phyloP scores from a whole-genome alignment of 2,797 vertebrate species.

The Ciconia nigra region DNA sequence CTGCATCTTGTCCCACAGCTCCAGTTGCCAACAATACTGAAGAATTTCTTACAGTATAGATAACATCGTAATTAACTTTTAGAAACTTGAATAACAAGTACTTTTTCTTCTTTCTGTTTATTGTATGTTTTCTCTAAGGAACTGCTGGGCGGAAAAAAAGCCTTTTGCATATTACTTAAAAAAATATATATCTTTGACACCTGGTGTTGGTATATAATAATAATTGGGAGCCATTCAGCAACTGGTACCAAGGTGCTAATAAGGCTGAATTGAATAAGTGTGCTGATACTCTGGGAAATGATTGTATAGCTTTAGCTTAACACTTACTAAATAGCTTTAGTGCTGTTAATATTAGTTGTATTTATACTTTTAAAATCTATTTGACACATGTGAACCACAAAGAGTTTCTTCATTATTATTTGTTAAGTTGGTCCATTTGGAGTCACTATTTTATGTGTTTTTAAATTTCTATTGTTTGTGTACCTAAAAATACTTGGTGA shows the following conservation, averaged over 20 bases:
- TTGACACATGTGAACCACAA: background rate
- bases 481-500: background rate
- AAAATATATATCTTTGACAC: background rate
- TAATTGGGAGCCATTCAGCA: constrained; percentile 39
- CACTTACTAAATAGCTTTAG: background rate
- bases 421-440: constrained; percentile 26
- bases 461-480: background rate
- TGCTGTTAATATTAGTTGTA: background rate
- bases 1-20: constrained; percentile 88
- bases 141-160: constrained; percentile 23
- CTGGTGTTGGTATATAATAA: background rate
- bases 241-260: constrained; percentile 30
- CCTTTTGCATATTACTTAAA: constrained; percentile 30
- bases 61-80: constrained; percentile 61
- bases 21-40: constrained; percentile 86
- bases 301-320: constrained; percentile 21
- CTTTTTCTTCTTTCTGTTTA: constrained; percentile 18
- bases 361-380: constrained; percentile 10
- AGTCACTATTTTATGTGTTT: constrained; percentile 32
- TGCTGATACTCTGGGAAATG: background rate
- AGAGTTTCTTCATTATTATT: constrained; percentile 6
- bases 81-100: background rate
- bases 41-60: constrained; percentile 89
- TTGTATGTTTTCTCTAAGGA: constrained; percentile 4
- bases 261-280: background rate